phyloP scores from a whole-genome alignment of 2,888 invertebrate genomes.

The Melitaea athalia region DNA sequence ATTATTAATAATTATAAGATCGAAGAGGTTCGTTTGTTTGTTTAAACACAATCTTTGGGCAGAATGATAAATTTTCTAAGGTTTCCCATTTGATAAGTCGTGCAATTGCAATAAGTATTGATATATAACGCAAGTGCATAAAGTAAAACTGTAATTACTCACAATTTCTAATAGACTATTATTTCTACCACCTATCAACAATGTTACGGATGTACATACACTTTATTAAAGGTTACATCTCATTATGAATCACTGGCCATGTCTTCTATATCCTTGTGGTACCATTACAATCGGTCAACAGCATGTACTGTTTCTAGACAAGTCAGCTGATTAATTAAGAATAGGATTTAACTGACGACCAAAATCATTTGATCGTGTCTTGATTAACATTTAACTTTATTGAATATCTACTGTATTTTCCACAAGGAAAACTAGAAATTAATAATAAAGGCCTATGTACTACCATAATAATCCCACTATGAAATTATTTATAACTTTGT shows the following conservation, averaged over 20 bases:
- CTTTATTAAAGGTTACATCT: slow-evolving; percentile 9
- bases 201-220: slow-evolving; percentile 4
- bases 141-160: background rate
- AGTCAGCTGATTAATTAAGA: background rate
- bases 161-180: background rate
- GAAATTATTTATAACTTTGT: too few species aligned
- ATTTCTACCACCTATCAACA: background rate
- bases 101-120: too few species aligned
- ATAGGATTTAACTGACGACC: background rate
- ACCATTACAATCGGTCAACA: slow-evolving; percentile 6
- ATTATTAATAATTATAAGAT: too few species aligned
- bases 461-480: too few species aligned
- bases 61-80: background rate
- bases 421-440: background rate
- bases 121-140: too few species aligned
- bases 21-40: too few species aligned
- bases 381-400: background rate
- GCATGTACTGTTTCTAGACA: background rate
- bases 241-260: slow-evolving; percentile 9
- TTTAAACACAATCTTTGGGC: too few species aligned
- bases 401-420: background rate
- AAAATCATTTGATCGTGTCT: background rate
- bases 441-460: too few species aligned
- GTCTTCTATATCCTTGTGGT: slow-evolving; percentile 1
- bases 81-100: too few species aligned